phyloP scores from a whole-genome alignment of 2,113 vertebrate genomes.

The Chionis minor region DNA sequence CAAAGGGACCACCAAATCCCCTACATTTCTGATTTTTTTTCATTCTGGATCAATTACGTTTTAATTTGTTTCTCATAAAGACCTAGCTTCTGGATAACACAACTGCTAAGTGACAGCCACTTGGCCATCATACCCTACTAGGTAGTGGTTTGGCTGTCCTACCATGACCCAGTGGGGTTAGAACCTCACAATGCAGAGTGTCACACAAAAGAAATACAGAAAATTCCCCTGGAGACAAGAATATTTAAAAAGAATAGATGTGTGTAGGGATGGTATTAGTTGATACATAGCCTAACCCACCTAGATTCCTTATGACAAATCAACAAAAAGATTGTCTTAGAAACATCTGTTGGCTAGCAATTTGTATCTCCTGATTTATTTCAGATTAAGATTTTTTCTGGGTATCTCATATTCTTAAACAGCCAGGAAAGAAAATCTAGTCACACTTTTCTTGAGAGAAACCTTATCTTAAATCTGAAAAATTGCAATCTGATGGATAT shows the following conservation, averaged over 20 bases:
- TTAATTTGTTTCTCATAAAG: background rate
- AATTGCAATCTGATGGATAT: background rate
- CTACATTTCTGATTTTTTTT: background rate
- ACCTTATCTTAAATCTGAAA: background rate
- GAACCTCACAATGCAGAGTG: background rate
- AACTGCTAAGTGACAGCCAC: background rate
- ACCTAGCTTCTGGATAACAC: background rate
- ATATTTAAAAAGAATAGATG: background rate
- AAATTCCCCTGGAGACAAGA: background rate
- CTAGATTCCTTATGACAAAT: background rate
- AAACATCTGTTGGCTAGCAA: background rate
- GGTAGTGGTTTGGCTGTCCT: background rate
- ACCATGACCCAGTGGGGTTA: background rate
- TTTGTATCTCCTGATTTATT: background rate
- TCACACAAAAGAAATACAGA: background rate
- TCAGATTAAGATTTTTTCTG: background rate
- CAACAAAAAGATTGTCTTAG: background rate
- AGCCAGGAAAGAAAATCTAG: background rate
- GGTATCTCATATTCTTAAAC: background rate
- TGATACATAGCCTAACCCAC: background rate
- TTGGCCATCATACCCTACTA: background rate
- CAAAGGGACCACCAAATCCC: background rate
- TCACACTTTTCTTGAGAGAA: background rate
- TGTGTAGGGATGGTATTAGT: background rate
- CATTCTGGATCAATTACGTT: background rate